Conservation (phyloP, 2,113 vertebrate species). For the Gallinago media region DNA sequence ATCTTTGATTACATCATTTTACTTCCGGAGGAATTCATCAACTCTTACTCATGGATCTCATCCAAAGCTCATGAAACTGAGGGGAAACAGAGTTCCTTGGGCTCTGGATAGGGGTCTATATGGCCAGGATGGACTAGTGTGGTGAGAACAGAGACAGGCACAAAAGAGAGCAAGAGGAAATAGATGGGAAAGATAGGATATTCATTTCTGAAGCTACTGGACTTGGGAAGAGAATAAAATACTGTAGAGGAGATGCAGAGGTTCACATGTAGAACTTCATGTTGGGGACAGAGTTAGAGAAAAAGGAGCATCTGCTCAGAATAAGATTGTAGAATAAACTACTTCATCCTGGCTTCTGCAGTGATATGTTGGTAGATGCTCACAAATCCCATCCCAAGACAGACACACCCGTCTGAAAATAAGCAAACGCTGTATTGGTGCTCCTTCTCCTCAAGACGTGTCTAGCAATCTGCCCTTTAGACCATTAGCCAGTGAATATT, state of each 20-base stretch:
- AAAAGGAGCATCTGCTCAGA: background rate
- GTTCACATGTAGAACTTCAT: background rate
- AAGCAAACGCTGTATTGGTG: rapidly evolving
- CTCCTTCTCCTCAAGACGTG: background rate
- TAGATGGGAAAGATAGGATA: background rate
- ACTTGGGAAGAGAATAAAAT: background rate
- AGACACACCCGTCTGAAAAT: background rate
- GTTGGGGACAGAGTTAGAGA: background rate
- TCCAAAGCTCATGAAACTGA: background rate
- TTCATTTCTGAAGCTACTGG: background rate
- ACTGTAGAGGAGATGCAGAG: background rate
- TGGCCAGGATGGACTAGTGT: background rate
- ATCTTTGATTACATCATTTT: background rate
- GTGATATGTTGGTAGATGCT: background rate
- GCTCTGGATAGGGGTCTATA: background rate
- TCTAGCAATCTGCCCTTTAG: background rate
- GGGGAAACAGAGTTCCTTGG: background rate
- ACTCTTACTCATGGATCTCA: background rate
- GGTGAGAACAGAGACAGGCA: background rate
- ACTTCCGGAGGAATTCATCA: background rate
- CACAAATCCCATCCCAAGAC: background rate
- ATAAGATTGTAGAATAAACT: background rate
- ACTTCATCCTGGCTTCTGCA: background rate
- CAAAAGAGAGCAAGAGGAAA: background rate
- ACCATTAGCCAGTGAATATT: background rate